Evolutionary conservation across 2,888 invertebrate genomes (phyloP).

Genomic region (Drosophila macrospina): DNA sequence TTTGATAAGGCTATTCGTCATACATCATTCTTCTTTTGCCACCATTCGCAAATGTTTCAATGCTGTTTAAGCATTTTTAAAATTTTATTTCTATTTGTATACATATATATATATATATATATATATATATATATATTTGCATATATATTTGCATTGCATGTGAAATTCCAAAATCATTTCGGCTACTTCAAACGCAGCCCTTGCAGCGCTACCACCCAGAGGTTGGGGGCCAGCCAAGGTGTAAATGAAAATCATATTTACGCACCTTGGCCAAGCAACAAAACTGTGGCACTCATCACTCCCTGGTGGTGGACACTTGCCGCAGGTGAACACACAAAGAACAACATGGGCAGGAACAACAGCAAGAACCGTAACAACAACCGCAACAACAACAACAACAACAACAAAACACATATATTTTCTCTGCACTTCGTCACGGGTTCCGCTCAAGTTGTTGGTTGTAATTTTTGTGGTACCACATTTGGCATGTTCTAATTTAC

Average conservation of each 20-base stretch:
- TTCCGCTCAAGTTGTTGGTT: conserved; percentile 34
- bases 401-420: conserved; percentile 19
- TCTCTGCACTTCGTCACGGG: conserved; percentile 45
- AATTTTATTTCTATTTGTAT: no score
- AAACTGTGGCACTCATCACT: no score
- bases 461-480: conserved; percentile 46
- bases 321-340: conserved; percentile 45
- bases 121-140: no score
- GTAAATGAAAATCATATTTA: conserved; percentile 76
- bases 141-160: conserved; percentile 5
- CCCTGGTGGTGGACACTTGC: conserved; percentile 50
- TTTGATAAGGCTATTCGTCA: no score
- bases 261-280: conserved; percentile 56
- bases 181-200: conserved; percentile 66
- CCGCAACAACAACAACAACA: conserved; percentile 14
- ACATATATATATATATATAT: no score
- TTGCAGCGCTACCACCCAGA: conserved; percentile 48
- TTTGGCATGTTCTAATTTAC: conserved; percentile 83
- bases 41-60: neutral
- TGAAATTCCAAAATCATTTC: conserved; percentile 32
- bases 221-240: conserved; percentile 46
- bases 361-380: neutral
- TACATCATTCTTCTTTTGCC: no score
- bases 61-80: neutral
- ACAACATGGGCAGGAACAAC: conserved; percentile 23